Evolutionary conservation across 1,140 invertebrate genomes (phyloP).

Genomic region (Drosophila parvula): DNA sequence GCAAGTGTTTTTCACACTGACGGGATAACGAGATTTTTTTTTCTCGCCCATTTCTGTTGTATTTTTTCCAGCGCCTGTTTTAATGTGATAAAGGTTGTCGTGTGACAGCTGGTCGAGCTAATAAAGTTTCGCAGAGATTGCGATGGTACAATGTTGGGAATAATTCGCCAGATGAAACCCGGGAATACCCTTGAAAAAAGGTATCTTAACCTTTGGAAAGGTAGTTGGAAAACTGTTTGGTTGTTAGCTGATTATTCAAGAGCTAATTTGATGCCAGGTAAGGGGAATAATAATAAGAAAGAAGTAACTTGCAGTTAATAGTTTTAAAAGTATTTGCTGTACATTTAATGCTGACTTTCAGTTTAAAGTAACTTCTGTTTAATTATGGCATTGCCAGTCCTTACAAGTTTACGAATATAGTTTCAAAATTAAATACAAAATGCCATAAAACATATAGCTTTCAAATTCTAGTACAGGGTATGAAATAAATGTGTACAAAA

Average conservation of each 20-base stretch:
- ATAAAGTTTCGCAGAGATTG: constrained; percentile 64
- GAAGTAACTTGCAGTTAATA: no score
- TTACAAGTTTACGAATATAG: no score
- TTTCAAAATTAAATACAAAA: no score
- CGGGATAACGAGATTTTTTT: constrained; percentile 70
- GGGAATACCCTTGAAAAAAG: constrained; percentile 10
- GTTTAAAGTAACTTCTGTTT: no score
- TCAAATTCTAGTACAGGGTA: constrained; percentile 1
- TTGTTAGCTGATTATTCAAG: background rate
- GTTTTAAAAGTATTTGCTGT: no score
- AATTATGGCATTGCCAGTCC: no score
- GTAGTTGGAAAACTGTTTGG: background rate
- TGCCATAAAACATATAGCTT: no score
- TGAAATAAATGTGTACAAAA: background rate
- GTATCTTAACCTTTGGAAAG: background rate
- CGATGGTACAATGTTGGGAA: constrained; percentile 10
- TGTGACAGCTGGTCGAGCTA: constrained; percentile 64
- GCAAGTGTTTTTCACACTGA: constrained; percentile 21
- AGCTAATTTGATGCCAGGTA: background rate
- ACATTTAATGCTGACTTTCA: no score
- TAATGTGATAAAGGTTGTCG: constrained; percentile 67
- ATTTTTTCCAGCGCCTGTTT: constrained; percentile 40
- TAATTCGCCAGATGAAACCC: background rate
- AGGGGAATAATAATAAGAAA: no score
- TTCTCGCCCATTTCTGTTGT: constrained; percentile 6